Base-by-base conservation (phyloP, 2,113 vertebrate species). In the Zootoca vivipara region DNA sequence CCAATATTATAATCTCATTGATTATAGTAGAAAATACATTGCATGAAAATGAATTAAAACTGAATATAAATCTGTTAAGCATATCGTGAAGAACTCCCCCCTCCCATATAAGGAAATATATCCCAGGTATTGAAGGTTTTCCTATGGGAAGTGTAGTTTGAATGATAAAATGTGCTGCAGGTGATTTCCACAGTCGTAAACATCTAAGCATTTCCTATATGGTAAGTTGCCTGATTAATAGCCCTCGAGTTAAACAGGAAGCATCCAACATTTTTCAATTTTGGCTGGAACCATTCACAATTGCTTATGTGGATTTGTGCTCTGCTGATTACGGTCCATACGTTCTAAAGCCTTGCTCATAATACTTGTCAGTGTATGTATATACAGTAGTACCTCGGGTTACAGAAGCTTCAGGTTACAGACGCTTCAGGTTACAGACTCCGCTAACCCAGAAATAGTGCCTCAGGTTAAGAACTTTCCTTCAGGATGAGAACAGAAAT, bases 211-310 rank as follows among this genome's bases (percentile, higher is more conserved):
- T 87, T 93, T 93, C 0, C 33, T 91, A 10, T 62, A 46, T 86
- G 78, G 38, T n/a, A 90, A 90, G 28, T 0, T 4, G 85, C 90
- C 91, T 94, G 88, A 89, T 90, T 89, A 89, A 91, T 90, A 94
- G 78, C 8, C 5, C 22, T 83, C 35, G 64, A 87, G 89, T 91
- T 91, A 89, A 85, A 81, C 1, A 85, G 84, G 62, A 86, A 89
- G 85, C 86, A 91, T 58, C 26, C 52, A 81, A 33, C 72, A 26
- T 80, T 92, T 91, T 86, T 90, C 82, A 74, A 83, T 92, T 92
- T 92, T 72, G 82, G 65, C 83, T 67, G 86, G 87, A 91, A 78
- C 3, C 1, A 42, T 87, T 88, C 33, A 33, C 2, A 40, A 73
- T 7, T 42, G 87, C 40, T 78, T 85, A 62, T 64, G 58, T 70